Evolutionary conservation across 1,140 invertebrate genomes (phyloP), one percentile per base, ranked within the genome.

Genomic region (Pantala flavescens): DNA sequence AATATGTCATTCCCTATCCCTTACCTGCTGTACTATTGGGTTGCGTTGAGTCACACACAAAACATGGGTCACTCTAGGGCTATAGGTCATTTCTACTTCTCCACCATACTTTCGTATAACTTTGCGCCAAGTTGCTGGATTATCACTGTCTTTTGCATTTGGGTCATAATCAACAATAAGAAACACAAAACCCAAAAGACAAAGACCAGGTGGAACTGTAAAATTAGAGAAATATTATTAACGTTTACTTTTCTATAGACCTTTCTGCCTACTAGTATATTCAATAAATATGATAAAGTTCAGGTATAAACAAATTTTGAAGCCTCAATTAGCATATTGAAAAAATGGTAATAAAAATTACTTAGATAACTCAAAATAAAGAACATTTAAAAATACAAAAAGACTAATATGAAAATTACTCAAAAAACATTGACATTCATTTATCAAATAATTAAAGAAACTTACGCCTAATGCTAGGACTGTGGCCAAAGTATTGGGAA

Each of bases 171-270:
- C 92, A 74, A 92, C 89, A 73, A 96, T 92, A 77, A 91, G 90
- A 78, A 98, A 98, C 16, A 96, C 90, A 82, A 96, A 98, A 11
- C 96, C 96, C 2, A 97, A 84, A 9, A 98, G 82, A 82, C 94
- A 98, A 71, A 95, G 84, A 79, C 96, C 93, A 0, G 91, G 88
- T 12, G 95, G 94, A 73, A 98, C 90, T 92, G 80, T 75, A 87
- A 86, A 73, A 78, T 70, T 23, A 55, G 14, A 23, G 19, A 49
- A 23, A 10, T 63, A 14, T 11, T 12, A 28, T 71, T 71, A 42
- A 74, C 49, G 21, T 21, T 14, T 74, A 73, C 2, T 36, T 36
- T n/a, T n/a, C n/a, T n/a, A n/a, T n/a, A n/a, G n/a, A n/a, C n/a
- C n/a, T n/a, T n/a, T n/a, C n/a, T n/a, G n/a, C n/a, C n/a, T n/a